phyloP scores from a whole-genome alignment of 2,888 invertebrate species.

The Volucella inflata region DNA sequence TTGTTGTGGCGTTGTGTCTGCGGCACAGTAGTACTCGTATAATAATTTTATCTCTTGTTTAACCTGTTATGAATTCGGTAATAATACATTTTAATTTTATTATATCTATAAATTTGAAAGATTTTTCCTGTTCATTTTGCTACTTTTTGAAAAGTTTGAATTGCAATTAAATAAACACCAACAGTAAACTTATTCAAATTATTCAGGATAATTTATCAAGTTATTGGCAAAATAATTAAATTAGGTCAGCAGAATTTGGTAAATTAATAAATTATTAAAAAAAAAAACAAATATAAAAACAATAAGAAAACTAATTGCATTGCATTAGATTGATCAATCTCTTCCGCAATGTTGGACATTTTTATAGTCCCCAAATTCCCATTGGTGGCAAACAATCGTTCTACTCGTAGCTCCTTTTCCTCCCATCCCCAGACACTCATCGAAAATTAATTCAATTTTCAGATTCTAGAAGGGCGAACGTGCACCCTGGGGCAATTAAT shows the following conservation, averaged over 20 bases:
- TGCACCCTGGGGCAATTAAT: conserved; percentile 82
- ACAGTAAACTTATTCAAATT: conserved; percentile 10
- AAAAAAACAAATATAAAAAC: neutral
- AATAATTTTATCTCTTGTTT: conserved; percentile 53
- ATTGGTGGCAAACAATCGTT: conserved; percentile 14
- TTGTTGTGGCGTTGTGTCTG: conserved; percentile 32
- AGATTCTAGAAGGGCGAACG: conserved; percentile 47
- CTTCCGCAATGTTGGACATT: neutral
- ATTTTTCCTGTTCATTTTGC: neutral
- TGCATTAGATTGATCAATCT: conserved; percentile 3
- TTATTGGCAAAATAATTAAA: conserved; percentile 30
- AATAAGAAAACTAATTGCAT: conserved; percentile 31
- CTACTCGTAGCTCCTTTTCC: conserved; percentile 30
- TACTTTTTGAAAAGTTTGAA: conserved; percentile 1
- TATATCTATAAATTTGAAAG: neutral
- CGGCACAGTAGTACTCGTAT: conserved; percentile 39
- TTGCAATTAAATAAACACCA: conserved; percentile 23
- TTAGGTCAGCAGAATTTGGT: conserved; percentile 25
- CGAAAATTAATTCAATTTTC: conserved; percentile 61
- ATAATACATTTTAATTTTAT: conserved; percentile 38
- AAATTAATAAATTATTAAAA: neutral
- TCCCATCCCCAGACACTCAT: conserved; percentile 36
- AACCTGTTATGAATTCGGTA: conserved; percentile 56
- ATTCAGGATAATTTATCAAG: neutral
- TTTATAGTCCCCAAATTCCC: neutral